Evolutionary conservation across 2,113 vertebrate species (phyloP).

Genomic region (Oreochromis spilurus): DNA sequence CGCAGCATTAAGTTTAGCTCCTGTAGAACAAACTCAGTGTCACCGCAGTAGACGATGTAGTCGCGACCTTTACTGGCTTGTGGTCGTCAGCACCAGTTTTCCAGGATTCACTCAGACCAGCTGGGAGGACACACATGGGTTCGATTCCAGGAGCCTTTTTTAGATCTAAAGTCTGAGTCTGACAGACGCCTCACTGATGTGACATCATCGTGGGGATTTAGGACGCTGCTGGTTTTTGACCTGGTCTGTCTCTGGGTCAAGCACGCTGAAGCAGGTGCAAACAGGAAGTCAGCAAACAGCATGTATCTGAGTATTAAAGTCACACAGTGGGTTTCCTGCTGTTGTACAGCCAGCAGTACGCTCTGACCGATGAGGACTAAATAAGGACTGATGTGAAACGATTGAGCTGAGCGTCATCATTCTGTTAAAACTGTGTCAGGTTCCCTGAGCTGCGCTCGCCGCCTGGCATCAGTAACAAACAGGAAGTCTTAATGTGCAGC

Average conservation of each 20-base stretch:
- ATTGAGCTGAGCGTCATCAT: neutral
- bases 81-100: neutral
- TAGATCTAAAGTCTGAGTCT: neutral
- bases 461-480: neutral
- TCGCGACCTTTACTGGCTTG: neutral
- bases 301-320: neutral
- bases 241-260: neutral
- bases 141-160: fast-evolving
- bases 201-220: neutral
- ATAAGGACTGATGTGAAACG: neutral
- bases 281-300: neutral
- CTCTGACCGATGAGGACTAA: neutral
- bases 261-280: neutral
- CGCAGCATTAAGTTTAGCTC: neutral
- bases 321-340: neutral
- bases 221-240: fast-evolving
- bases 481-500: neutral
- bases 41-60: neutral
- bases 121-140: neutral
- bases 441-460: neutral
- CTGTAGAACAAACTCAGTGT: fast-evolving
- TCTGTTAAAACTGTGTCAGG: neutral
- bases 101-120: neutral
- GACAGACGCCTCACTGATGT: neutral
- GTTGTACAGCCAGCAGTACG: neutral